Conservation (phyloP, 2,113 vertebrate genomes). For the Eublepharis macularius region DNA sequence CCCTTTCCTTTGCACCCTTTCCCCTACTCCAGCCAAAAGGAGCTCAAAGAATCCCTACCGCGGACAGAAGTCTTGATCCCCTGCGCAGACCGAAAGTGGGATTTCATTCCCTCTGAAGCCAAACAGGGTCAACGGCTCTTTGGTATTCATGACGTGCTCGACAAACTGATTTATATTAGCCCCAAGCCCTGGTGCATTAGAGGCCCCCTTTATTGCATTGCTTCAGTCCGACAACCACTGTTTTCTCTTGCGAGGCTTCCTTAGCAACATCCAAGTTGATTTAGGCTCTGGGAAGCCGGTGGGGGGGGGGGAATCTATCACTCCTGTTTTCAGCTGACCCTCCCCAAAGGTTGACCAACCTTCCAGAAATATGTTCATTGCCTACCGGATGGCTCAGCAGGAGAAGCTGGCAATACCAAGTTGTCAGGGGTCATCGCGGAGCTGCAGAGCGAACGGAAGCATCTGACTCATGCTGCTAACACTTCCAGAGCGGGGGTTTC, state of each 20-base stretch:
- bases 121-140: neutral
- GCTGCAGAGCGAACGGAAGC: too few relatives aligned
- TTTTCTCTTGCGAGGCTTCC: neutral
- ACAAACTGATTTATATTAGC: slow-evolving; percentile 3
- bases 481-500: too few relatives aligned
- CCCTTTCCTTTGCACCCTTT: neutral
- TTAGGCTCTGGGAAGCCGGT: too few relatives aligned
- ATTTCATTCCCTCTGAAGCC: neutral
- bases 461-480: too few relatives aligned
- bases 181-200: neutral
- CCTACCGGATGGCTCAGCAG: too few relatives aligned
- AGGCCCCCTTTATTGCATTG: neutral
- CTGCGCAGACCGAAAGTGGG: neutral
- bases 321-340: too few relatives aligned
- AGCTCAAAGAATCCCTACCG: neutral
- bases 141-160: slow-evolving; percentile 4
- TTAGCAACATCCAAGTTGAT: neutral
- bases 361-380: too few relatives aligned
- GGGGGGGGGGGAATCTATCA: too few relatives aligned
- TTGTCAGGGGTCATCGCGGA: too few relatives aligned
- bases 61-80: neutral
- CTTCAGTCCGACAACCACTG: neutral
- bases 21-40: neutral
- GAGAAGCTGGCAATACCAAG: too few relatives aligned
- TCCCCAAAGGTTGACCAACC: too few relatives aligned